Percentiles rank a stretch among this genome's conserved stretches.
Conservation (phyloP, 2,888 invertebrate species). For the Cantharis rufa region DNA sequence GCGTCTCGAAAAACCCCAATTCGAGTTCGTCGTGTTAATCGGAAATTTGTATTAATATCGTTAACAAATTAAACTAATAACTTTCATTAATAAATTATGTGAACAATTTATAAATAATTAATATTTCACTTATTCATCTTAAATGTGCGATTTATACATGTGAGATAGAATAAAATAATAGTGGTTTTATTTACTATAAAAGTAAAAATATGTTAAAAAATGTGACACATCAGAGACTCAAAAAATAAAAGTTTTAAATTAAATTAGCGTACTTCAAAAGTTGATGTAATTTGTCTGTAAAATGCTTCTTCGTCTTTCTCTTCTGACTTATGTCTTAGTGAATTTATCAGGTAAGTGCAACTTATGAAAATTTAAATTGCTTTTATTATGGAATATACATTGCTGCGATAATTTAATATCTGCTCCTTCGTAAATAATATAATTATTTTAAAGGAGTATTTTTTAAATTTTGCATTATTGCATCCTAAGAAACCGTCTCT, state of each 20-base stretch:
- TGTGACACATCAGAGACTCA: slow-evolving; percentile 9
- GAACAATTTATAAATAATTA: neutral
- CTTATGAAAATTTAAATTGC: neutral
- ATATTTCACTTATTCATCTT: neutral
- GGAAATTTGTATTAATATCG: neutral
- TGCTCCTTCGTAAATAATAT: neutral
- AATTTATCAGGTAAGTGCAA: slow-evolving; percentile 26
- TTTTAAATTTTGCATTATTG: neutral
- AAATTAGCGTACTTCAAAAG: slow-evolving; percentile 11
- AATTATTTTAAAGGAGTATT: neutral
- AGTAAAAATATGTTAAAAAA: neutral
- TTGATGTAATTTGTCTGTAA: slow-evolving; percentile 19
- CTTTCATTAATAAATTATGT: neutral
- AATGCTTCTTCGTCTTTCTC: slow-evolving; percentile 28
- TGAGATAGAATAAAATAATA: neutral
- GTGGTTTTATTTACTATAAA: neutral
- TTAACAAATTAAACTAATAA: neutral
- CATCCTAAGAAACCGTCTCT: neutral
- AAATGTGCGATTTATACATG: neutral
- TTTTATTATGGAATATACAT: too few relatives aligned
- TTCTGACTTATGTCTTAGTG: slow-evolving; percentile 24
- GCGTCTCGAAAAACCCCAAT: slow-evolving; percentile 28
- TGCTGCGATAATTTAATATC: neutral
- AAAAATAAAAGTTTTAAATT: slow-evolving; percentile 6
- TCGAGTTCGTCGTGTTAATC: slow-evolving; percentile 19